Evolutionary conservation across 1,140 invertebrate genomes (phyloP), one percentile per base, ranked within the genome.

Genomic region (Leucophenga varia): DNA sequence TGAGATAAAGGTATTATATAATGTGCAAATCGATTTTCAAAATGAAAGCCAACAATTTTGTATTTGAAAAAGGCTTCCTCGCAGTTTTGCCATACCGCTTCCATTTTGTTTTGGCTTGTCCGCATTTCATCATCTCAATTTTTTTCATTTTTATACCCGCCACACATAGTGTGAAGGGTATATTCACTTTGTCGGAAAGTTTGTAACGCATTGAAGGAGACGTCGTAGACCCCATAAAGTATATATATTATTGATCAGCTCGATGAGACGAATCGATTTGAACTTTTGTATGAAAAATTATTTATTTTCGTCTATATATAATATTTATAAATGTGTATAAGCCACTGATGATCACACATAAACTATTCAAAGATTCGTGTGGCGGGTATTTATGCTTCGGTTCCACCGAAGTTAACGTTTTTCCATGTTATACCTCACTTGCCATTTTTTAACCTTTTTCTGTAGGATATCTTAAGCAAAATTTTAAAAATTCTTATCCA

Each of bases 401-500:
- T n/a, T n/a, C n/a, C n/a, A n/a, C n/a, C n/a, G n/a, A n/a, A n/a
- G n/a, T n/a, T n/a, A n/a, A n/a, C n/a, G n/a, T n/a, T n/a, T n/a
- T n/a, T n/a, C n/a, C n/a, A n/a, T n/a, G n/a, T n/a, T n/a, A n/a
- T n/a, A n/a, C n/a, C 32, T 6, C 32, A 35, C 16, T 35, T 13
- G 6, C 32, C 32, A 35, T 35, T 35, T 35, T 35, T 35, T 13
- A 35, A n/a, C 6, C 16, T n/a, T 7, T 7, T 35, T n/a, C 32
- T 6, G 14, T 39, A 8, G 9, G 17, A 19, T 3, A 39, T 14
- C 5, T 21, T 4, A 5, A 39, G 18, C 9, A 39, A 7, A 14
- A 39, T 17, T 39, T 39, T 7, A 39, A 39, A 21, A 39, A 39
- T 17, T 18, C 37, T 18, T 39, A 39, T 39, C 19, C 32, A 13